Conservation (phyloP, 2,888 invertebrate species). For the Lithophane semibrunnea region DNA sequence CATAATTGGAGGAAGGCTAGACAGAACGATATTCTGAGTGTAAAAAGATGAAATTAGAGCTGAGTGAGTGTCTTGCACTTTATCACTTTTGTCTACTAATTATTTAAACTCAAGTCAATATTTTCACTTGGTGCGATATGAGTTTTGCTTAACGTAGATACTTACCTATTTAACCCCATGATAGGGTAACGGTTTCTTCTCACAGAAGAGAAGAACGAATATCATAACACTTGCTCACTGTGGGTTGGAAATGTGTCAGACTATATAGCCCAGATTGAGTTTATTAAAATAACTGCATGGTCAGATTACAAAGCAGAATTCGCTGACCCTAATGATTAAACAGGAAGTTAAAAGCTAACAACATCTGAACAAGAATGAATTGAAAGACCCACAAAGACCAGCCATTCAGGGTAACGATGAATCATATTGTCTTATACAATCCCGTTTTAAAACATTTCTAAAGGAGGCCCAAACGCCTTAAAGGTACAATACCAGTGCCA, state of each 20-base stretch:
- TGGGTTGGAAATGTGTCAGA: neutral
- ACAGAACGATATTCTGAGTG: neutral
- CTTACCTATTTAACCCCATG: neutral
- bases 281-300: conserved; percentile 25
- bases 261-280: neutral
- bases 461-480: conserved; percentile 53
- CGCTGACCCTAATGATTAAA: conserved; percentile 28
- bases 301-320: conserved; percentile 26
- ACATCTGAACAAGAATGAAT: conserved; percentile 28
- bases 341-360: conserved; percentile 41
- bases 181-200: neutral
- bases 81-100: neutral
- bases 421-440: conserved; percentile 50
- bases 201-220: neutral
- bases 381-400: conserved; percentile 38
- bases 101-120: neutral
- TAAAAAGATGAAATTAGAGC: neutral
- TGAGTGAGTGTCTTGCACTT: neutral
- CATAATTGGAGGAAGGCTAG: neutral
- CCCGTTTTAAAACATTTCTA: conserved; percentile 50
- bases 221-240: neutral
- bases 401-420: conserved; percentile 41
- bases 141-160: neutral
- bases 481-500: conserved; percentile 71
- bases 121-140: neutral